Percentiles rank a stretch among this genome's conserved stretches.
Evolutionary conservation across 2,113 vertebrate species (phyloP).

Genomic region (Lanius collurio): DNA sequence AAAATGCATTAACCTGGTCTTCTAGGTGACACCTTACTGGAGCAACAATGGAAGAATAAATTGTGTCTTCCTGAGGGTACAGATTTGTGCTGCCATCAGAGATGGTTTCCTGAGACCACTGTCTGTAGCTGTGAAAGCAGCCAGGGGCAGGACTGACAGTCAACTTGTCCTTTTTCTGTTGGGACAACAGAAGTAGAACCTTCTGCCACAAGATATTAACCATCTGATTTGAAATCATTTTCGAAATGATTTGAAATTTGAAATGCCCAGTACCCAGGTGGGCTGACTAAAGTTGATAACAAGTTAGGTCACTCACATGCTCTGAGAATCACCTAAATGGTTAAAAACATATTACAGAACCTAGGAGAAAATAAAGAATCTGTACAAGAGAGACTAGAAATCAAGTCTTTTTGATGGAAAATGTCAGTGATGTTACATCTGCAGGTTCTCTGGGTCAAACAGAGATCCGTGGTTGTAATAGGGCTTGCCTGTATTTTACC

Average conservation of each 20-base stretch:
- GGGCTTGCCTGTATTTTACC: background rate
- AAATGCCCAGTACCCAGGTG: background rate
- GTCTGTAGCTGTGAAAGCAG: background rate
- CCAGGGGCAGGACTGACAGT: background rate
- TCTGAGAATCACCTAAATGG: background rate
- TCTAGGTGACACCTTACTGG: background rate
- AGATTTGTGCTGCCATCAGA: background rate
- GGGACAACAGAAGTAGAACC: background rate
- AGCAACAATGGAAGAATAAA: background rate
- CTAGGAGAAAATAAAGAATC: background rate
- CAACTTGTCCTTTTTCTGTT: fast-evolving
- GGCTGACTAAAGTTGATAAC: background rate
- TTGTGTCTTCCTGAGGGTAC: background rate
- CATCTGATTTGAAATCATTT: background rate
- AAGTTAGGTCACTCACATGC: background rate
- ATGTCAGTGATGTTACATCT: background rate
- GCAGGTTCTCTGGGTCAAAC: background rate
- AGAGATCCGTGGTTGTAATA: background rate
- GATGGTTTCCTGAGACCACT: background rate
- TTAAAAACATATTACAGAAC: background rate
- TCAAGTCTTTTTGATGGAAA: background rate
- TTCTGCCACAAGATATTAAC: background rate
- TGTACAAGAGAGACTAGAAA: background rate
- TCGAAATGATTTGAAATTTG: too few relatives aligned
- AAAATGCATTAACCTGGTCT: background rate